Percentiles rank a stretch among this genome's conserved stretches.
phyloP scores from a whole-genome alignment of 2,888 invertebrate genomes.

The Balanococcus diminutus region DNA sequence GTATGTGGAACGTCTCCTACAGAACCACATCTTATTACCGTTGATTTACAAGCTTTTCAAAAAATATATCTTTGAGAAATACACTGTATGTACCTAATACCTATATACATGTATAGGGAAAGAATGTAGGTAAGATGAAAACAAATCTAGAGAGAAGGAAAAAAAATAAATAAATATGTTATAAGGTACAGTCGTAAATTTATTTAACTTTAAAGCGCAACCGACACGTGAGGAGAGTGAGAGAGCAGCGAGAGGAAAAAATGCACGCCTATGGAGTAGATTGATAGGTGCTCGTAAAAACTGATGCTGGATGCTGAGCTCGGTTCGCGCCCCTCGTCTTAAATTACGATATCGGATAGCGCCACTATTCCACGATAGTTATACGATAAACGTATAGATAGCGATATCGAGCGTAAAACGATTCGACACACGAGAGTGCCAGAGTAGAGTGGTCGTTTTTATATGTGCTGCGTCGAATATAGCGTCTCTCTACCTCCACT shows the following conservation, averaged over 20 bases:
- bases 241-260: neutral
- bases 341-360: slow-evolving; percentile 25
- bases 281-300: slow-evolving; percentile 34
- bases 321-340: neutral
- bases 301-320: neutral
- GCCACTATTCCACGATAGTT: slow-evolving; percentile 19
- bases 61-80: slow-evolving; percentile 8
- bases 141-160: neutral
- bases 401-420: slow-evolving; percentile 35
- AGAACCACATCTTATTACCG: slow-evolving; percentile 32
- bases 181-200: slow-evolving; percentile 20
- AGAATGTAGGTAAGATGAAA: neutral
- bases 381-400: slow-evolving; percentile 25
- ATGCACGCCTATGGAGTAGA: slow-evolving; percentile 18
- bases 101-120: neutral
- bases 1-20: neutral
- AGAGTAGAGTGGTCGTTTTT: neutral
- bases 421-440: neutral
- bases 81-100: neutral
- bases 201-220: slow-evolving; percentile 22
- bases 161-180: slow-evolving; percentile 31
- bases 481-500: slow-evolving; percentile 24
- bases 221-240: neutral
- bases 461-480: slow-evolving; percentile 13
- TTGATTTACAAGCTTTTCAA: slow-evolving; percentile 17